phyloP scores from a whole-genome alignment of 2,113 vertebrate genomes.

The Vidua macroura region DNA sequence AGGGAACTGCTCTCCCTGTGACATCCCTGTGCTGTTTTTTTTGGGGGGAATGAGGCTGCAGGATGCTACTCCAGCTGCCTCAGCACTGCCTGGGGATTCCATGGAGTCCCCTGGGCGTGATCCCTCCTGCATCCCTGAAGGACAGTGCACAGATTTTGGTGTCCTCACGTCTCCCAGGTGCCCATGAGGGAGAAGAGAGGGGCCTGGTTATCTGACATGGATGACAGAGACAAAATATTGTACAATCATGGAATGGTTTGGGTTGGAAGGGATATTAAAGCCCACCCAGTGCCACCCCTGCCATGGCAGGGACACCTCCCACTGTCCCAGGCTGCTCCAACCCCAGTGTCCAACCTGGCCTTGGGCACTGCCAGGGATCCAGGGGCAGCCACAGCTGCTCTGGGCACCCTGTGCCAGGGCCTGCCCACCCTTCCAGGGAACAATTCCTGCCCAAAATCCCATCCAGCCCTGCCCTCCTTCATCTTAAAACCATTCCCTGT shows the following conservation, averaged over 20 bases:
- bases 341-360: background rate
- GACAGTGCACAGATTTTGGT: background rate
- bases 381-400: background rate
- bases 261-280: rapidly evolving
- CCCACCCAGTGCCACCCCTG: rapidly evolving
- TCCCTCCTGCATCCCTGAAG: background rate
- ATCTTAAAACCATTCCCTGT: background rate
- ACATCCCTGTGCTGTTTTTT: background rate
- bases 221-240: background rate
- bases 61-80: background rate
- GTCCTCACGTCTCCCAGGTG: background rate
- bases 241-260: background rate
- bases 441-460: background rate
- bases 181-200: background rate
- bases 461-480: rapidly evolving
- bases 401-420: background rate
- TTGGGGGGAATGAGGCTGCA: background rate
- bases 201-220: background rate
- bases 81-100: background rate
- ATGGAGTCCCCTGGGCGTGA: background rate
- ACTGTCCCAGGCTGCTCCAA: background rate
- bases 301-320: background rate
- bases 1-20: background rate
- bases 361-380: background rate
- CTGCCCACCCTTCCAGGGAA: background rate